Evolutionary conservation across 2,113 vertebrate species (phyloP).

Genomic region (Spea multiplicata): DNA sequence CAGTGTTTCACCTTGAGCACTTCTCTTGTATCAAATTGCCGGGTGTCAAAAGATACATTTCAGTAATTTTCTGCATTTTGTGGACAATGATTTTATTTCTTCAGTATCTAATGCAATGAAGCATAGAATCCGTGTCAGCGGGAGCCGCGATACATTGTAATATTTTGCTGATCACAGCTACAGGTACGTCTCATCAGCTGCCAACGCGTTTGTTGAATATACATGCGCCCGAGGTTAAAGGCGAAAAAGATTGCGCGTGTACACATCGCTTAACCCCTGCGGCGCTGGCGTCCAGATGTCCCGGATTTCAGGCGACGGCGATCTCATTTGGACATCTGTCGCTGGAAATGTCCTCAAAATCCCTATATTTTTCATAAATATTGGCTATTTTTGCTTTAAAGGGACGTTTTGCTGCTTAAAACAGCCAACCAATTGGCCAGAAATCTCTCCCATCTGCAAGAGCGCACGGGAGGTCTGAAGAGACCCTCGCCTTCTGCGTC

Average conservation of each 20-base stretch:
- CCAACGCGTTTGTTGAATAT: slow-evolving; percentile 2
- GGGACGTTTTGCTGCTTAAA: no score
- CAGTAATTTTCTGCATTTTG: slow-evolving; percentile 33
- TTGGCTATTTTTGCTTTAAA: no score
- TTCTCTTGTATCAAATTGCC: slow-evolving; percentile 25
- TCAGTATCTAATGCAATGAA: slow-evolving; percentile 19
- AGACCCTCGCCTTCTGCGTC: no score
- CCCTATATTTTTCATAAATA: no score
- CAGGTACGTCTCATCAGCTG: slow-evolving; percentile 16
- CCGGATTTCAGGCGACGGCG: no score
- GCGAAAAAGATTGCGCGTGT: neutral
- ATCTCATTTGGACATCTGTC: no score
- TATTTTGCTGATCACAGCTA: slow-evolving; percentile 20
- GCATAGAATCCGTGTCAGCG: slow-evolving; percentile 15
- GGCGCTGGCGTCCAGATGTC: no score
- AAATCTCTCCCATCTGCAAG: no score
- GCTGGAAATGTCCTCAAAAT: no score
- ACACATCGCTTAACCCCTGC: no score
- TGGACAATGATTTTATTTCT: slow-evolving; percentile 37
- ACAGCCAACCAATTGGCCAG: no score
- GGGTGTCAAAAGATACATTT: slow-evolving; percentile 42
- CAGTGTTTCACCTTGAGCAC: slow-evolving; percentile 30
- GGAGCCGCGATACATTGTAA: slow-evolving; percentile 23
- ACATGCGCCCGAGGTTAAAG: slow-evolving; percentile 31
- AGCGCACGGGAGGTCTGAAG: no score